phyloP scores from a whole-genome alignment of 2,113 vertebrate genomes.

The Acinonyx jubatus region DNA sequence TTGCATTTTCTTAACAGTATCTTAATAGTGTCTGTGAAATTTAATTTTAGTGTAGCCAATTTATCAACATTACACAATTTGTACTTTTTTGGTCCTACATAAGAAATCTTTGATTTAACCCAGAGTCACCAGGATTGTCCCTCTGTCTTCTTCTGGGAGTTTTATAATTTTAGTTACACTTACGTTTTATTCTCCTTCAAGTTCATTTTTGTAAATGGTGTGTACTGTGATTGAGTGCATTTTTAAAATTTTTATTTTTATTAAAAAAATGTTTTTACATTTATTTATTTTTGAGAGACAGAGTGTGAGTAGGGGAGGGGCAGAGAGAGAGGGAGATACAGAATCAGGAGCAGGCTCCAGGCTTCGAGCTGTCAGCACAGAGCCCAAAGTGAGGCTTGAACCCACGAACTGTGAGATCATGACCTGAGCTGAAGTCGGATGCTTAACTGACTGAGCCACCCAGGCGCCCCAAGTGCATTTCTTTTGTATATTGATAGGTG shows the following conservation, averaged over 20 bases:
- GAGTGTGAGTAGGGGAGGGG: no score
- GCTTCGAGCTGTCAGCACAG: no score
- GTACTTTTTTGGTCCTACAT: neutral
- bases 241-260: neutral
- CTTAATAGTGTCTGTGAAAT: neutral
- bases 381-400: no score
- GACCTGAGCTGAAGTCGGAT: no score
- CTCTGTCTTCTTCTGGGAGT: neutral
- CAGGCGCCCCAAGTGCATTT: no score
- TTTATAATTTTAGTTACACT: constrained; percentile 12
- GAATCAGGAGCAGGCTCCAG: no score
- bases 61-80: neutral
- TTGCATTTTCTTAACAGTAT: neutral
- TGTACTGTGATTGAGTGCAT: neutral
- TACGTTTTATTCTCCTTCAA: neutral
- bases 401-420: no score
- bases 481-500: neutral
- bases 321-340: no score
- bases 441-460: no score
- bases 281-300: no score
- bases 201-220: neutral
- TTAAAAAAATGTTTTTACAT: no score
- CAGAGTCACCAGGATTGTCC: neutral
- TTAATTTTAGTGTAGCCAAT: neutral
- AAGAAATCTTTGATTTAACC: neutral